Evolutionary conservation across 2,888 invertebrate species (phyloP), one percentile per base, ranked within the genome.

Genomic region (Lepidochrysops patricia): DNA sequence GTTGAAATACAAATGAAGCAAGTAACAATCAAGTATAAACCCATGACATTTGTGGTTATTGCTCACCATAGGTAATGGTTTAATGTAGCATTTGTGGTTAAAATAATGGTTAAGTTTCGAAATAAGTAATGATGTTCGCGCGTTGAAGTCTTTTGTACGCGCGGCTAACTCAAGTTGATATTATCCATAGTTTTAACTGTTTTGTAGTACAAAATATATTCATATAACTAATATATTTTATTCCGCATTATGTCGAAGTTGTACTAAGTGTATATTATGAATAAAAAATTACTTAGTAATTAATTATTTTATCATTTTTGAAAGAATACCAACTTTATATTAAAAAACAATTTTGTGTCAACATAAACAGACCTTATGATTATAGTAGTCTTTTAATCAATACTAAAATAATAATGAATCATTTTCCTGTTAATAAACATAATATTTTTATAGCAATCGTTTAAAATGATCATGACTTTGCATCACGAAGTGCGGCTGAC

Each of bases 121-220:
- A 43, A 43, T 12, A 43, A 19, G 19, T 43, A 43, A 43, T 43
- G 43, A 12, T 43, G 19, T 9, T 50, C 13, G n/a, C 50, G 26
- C 50, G 50, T 50, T 50, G 26, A 50, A 50, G 50, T 50, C 50
- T 50, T 26, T 50, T 50, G 43, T 43, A 23, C 19, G 43, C 4
- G 19, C 12, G 9, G 43, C 43, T 15, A 43, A 19, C 43, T 29
- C 29, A n/a, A n/a, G n/a, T n/a, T n/a, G n/a, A n/a, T n/a, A n/a
- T n/a, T n/a, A n/a, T n/a, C n/a, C n/a, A n/a, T n/a, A n/a, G n/a
- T n/a, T n/a, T n/a, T n/a, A n/a, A n/a, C n/a, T n/a, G n/a, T n/a
- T n/a, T n/a, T n/a, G n/a, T n/a, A n/a, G n/a, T n/a, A n/a, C n/a
- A n/a, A n/a, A n/a, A n/a, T n/a, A n/a, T n/a, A n/a, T n/a, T n/a